Evolutionary conservation across 35 echinoderm and acorn worm genomes (phyloP).

Genomic region (Lytechinus pictus): DNA sequence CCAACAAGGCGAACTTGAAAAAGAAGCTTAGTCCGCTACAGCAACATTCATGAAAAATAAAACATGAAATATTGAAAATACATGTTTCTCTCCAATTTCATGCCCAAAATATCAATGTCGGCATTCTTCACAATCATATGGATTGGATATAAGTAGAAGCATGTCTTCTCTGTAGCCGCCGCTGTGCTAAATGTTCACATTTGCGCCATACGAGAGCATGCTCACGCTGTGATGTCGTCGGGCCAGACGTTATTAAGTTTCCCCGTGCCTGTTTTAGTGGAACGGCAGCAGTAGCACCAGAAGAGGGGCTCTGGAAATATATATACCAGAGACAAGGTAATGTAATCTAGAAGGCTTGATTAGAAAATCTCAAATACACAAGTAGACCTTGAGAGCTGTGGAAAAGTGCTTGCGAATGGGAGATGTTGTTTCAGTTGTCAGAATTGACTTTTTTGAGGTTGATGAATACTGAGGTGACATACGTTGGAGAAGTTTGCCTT

Average conservation of each 20-base stretch:
- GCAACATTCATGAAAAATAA: background rate
- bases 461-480: background rate
- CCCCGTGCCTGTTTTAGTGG: background rate
- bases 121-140: background rate
- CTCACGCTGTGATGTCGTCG: background rate
- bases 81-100: background rate
- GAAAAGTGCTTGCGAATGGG: background rate
- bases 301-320: background rate
- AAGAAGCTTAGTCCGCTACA: too few species aligned
- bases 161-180: background rate
- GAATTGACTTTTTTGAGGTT: background rate
- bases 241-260: slow-evolving; percentile 11
- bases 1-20: too few species aligned
- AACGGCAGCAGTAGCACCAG: background rate
- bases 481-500: background rate
- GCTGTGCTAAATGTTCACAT: background rate
- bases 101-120: background rate
- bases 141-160: background rate
- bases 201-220: background rate
- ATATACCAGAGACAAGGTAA: background rate
- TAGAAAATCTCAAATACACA: background rate
- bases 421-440: background rate
- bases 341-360: background rate
- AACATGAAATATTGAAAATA: background rate
- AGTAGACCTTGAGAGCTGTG: background rate